phyloP scores from a whole-genome alignment of 2,797 vertebrate species.

The Sebastes reedi region DNA sequence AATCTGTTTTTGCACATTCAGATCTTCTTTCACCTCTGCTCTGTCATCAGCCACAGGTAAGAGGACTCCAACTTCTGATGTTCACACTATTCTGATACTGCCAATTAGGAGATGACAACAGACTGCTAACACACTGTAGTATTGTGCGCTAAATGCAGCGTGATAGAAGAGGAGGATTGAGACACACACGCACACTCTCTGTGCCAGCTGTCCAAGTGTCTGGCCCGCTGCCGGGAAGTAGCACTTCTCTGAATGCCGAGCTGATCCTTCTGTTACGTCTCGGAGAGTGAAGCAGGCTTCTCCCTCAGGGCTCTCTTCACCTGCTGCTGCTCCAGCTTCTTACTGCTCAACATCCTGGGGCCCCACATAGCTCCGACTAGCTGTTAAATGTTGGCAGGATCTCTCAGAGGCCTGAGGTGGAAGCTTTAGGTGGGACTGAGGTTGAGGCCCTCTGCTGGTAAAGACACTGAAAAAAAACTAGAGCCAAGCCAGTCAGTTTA shows the following conservation, averaged over 20 bases:
- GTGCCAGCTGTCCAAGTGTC: slow-evolving; percentile 70
- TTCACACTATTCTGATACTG: slow-evolving; percentile 59
- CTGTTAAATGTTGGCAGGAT: slow-evolving; percentile 60
- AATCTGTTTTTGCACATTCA: not conserved
- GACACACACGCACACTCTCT: slow-evolving; percentile 13
- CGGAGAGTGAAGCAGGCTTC: slow-evolving; percentile 40
- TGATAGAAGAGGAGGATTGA: slow-evolving; percentile 46
- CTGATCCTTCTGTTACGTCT: slow-evolving; percentile 74
- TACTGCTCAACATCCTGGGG: slow-evolving; percentile 41
- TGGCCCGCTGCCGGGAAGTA: slow-evolving; percentile 72
- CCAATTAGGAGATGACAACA: slow-evolving; percentile 64
- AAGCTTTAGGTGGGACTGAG: not conserved
- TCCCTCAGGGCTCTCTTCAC: slow-evolving; percentile 71
- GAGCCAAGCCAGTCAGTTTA: not conserved
- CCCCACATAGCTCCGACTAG: slow-evolving; percentile 42
- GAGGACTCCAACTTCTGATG: slow-evolving; percentile 36
- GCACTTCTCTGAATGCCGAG: slow-evolving; percentile 68
- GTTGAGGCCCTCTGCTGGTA: slow-evolving; percentile 16
- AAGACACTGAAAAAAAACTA: not conserved
- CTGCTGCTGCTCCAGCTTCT: slow-evolving; percentile 60
- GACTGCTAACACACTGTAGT: slow-evolving; percentile 43
- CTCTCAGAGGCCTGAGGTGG: slow-evolving; percentile 21
- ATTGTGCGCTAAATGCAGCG: slow-evolving; percentile 55
- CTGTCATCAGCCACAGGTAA: slow-evolving; percentile 19
- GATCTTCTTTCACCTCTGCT: not conserved